Base-by-base conservation (phyloP, 2,113 vertebrate species). In the Silurus asotus region DNA sequence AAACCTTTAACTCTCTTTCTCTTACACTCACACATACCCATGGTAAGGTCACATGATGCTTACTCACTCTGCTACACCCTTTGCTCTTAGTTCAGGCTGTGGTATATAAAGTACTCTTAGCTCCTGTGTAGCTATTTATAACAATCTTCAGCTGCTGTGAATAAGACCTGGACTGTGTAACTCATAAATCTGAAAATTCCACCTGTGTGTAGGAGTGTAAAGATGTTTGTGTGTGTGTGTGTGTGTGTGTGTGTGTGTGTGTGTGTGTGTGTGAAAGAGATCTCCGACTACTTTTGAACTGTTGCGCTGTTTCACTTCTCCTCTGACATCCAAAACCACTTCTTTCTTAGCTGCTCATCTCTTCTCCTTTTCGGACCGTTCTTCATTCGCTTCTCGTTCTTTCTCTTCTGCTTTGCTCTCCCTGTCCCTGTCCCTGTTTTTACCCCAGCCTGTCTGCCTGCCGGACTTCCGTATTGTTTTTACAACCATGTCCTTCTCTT, bases 61-160 rank as follows among this genome's bases (percentile, higher is more conserved):
- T 88, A 87, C 80, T 90, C 86, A 90, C 67, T n/a, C 48, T 77
- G 83, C 65, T 86, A 72, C 88, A 90, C 89, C 87, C 86, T 82
- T 87, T 74, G 76, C 84, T 81, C 76, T 65, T 48, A 87, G 82
- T 89, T 81, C 79, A 80, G 56, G 85, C 85, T 75, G 79, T 55
- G 14, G 74, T 85, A 65, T 87, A 89, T 88, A 88, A 88, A 87
- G 86, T 78, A 45, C 10, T 64, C 23, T 8, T 83, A 85, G 81
- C 74, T 79, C 82, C 75, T 59, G 59, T n/a, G 75, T 75, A 82
- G 61, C 89, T 87, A 84, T 89, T 67, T 87, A 86, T 86, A 90
- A 84, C 64, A 20, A 5, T 59, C 84, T 81, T 45, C 53, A 82
- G 58, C 51, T 19, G n/a, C 45, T 6, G 62, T 4, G 23, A 51